phyloP scores from a whole-genome alignment of 2,888 invertebrate genomes.

The Parnassius smintheus region DNA sequence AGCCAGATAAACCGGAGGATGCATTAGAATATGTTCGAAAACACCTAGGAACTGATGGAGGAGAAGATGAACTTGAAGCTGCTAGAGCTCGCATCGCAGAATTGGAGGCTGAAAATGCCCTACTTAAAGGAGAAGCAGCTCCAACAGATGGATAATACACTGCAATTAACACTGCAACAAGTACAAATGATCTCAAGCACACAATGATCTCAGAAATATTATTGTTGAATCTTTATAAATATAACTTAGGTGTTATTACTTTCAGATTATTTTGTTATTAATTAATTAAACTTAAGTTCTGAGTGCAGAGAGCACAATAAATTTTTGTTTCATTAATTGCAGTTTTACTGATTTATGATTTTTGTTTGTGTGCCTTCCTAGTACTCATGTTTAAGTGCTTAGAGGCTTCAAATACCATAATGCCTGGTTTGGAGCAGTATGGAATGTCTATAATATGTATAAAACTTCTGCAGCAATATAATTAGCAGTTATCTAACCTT shows the following conservation, averaged over 20 bases:
- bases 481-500: too few relatives aligned
- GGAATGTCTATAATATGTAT: too few relatives aligned
- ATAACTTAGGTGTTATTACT: neutral
- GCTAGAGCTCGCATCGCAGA: conserved; percentile 81
- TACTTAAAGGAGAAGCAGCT: conserved; percentile 71
- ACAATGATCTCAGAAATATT: conserved; percentile 59
- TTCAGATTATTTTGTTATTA: conserved; percentile 50
- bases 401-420: too few relatives aligned
- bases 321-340: conserved; percentile 44
- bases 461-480: too few relatives aligned
- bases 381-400: too few relatives aligned
- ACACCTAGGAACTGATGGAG: conserved; percentile 68
- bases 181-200: conserved; percentile 52
- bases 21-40: conserved; percentile 86
- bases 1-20: conserved; percentile 89
- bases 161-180: conserved; percentile 25
- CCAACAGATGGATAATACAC: conserved; percentile 63
- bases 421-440: too few relatives aligned
- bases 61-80: conserved; percentile 81
- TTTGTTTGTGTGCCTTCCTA: too few relatives aligned
- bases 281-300: conserved; percentile 51
- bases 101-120: conserved; percentile 82
- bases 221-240: conserved; percentile 51
- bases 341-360: conserved; percentile 3
- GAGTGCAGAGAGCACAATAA: conserved; percentile 51